Evolutionary conservation across 2,888 invertebrate species (phyloP), one percentile per base, ranked within the genome.

Genomic region (Pandemis heparana): DNA sequence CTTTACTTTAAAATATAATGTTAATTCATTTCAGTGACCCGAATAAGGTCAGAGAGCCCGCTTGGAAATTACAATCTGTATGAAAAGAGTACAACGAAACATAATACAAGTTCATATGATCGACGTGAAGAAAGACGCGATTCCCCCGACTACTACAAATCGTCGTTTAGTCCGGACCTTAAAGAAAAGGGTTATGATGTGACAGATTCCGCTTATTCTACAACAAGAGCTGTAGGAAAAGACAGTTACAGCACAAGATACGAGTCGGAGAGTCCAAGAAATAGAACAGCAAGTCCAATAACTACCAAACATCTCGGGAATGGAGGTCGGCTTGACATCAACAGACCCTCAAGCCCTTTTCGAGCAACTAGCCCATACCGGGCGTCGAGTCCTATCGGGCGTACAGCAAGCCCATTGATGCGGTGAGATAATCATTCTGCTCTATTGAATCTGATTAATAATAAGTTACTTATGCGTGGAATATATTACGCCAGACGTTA

Each of bases 371-470:
- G 92, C 76, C 92, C 92, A 39, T 85, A 74, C 84, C 89, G 78
- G 85, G 90, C 83, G 81, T 92, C 90, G 75, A 95, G 91, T 82
- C 95, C 87, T 4, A 86, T 90, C 83, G 95, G 83, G 79, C 94
- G 89, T 82, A 95, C 88, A 1, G 85, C 95, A 3, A 96, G 95
- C 79, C 96, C 96, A 6, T 90, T 95, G 75, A 87, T 94, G 69
- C 95, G 95, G 78, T 94, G 90, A 79, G 90, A 32, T 18, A 12
- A 14, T n/a, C 9, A 2, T 3, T 32, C n/a, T 77, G 94, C 95
- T 69, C 95, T 93, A 0, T 90, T 93, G 63, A 95, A 95, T 78
- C 95, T 96, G 81, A 92, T 93, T 85, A 93, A 93, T 87, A 92
- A 94, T 51, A 5, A 4, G 2, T 32, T 4, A 32, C 23, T 56